Evolutionary conservation across 2,888 invertebrate species (phyloP).

Genomic region (Macrosoma leucophasiata): DNA sequence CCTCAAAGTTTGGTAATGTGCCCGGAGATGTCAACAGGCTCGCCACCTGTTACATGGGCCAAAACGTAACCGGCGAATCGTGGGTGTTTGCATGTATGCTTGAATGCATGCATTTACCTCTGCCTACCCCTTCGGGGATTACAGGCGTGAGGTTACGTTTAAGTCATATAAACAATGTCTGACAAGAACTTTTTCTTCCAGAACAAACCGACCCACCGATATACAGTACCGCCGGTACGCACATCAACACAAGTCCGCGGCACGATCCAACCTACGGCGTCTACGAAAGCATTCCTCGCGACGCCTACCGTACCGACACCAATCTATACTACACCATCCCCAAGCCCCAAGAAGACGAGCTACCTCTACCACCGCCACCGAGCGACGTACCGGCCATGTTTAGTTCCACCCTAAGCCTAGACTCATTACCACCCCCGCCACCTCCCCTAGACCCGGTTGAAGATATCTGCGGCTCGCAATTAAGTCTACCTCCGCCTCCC

Average conservation of each 20-base stretch:
- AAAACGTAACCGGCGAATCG: too few relatives aligned
- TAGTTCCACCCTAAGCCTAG: constrained; percentile 84
- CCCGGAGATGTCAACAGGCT: too few relatives aligned
- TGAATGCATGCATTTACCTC: too few relatives aligned
- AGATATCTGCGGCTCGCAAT: constrained; percentile 81
- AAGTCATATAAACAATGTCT: too few relatives aligned
- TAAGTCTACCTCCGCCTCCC: constrained; percentile 86
- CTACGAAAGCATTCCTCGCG: constrained; percentile 51
- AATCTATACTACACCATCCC: constrained; percentile 56
- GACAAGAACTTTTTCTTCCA: constrained; percentile 31
- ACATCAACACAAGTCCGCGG: constrained; percentile 31
- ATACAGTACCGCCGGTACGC: constrained; percentile 36
- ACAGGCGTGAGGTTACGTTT: too few relatives aligned
- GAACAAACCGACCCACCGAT: constrained; percentile 41
- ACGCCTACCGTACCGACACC: constrained; percentile 43
- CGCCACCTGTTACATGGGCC: too few relatives aligned
- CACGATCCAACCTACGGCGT: constrained; percentile 42
- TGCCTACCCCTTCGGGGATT: too few relatives aligned
- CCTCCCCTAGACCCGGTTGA: constrained; percentile 69
- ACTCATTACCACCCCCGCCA: constrained; percentile 87
- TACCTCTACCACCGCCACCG: constrained; percentile 83
- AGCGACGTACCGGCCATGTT: constrained; percentile 76
- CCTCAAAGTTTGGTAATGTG: too few relatives aligned
- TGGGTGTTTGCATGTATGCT: too few relatives aligned
- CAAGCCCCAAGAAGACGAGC: constrained; percentile 44